A percentile compares a stretch with the other conserved stretches of the same genome.
phyloP scores from a whole-genome alignment of 2,797 vertebrate species.

The Selene dorsalis region DNA sequence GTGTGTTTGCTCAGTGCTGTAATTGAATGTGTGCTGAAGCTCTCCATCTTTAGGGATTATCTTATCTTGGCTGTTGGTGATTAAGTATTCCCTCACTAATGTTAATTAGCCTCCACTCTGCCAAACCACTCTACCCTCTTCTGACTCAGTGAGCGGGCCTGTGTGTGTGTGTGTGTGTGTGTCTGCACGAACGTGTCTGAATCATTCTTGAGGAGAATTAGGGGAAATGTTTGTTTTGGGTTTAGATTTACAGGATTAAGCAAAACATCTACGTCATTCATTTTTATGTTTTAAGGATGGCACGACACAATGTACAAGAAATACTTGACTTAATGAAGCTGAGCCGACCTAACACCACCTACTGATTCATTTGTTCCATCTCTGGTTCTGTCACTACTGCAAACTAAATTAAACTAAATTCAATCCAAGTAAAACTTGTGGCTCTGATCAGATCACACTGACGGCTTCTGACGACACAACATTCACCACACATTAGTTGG shows the following conservation, averaged over 20 bases:
- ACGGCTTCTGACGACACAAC: neutral
- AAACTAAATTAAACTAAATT: neutral
- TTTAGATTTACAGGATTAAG: constrained; percentile 1
- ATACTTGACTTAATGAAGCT: neutral
- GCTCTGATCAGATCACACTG: neutral
- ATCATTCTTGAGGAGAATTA: constrained; percentile 12
- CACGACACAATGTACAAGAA: neutral
- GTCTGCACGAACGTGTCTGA: constrained; percentile 8
- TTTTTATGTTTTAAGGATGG: neutral
- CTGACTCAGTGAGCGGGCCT: constrained; percentile 44
- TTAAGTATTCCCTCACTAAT: constrained; percentile 85
- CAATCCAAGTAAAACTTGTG: neutral
- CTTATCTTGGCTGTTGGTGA: constrained; percentile 81
- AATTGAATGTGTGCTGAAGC: constrained; percentile 83
- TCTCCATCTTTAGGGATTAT: constrained; percentile 83
- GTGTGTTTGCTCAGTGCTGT: constrained; percentile 74
- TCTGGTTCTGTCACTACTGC: neutral
- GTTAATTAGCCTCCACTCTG: constrained; percentile 83
- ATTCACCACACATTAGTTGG: neutral
- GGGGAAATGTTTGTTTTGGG: neutral
- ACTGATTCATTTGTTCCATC: neutral
- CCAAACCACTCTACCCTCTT: constrained; percentile 74
- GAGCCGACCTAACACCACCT: neutral
- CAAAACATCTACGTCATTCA: neutral
- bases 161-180: constrained; percentile 14